Conservation (phyloP, 1,140 invertebrate species). For the Drosophila tropicalis region DNA sequence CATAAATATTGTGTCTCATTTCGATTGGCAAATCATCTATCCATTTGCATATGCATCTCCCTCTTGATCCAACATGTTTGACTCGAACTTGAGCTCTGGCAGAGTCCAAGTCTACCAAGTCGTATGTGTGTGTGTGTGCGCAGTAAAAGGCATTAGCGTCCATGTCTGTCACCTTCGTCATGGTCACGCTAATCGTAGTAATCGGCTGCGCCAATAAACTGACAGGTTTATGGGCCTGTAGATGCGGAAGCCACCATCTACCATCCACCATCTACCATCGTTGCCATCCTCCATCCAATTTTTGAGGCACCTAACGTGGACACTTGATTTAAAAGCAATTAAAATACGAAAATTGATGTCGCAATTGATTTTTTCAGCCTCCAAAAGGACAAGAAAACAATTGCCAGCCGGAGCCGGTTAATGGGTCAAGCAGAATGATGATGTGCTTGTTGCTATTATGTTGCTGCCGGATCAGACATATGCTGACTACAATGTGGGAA, state of each 20-base stretch:
- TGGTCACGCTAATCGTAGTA: conserved; percentile 80
- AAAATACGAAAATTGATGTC: conserved; percentile 73
- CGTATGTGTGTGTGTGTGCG: background rate
- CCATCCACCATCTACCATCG: background rate
- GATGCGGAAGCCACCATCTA: conserved; percentile 43
- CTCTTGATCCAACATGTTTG: conserved; percentile 45
- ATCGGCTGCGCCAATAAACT: conserved; percentile 78
- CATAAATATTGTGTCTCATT: conserved; percentile 71
- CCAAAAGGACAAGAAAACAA: background rate
- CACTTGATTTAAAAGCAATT: conserved; percentile 79
- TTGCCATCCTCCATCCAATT: conserved; percentile 8
- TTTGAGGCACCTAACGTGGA: conserved; percentile 25
- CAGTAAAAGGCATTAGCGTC: conserved; percentile 81
- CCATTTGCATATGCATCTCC: conserved; percentile 23
- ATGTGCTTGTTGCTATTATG: conserved; percentile 84
- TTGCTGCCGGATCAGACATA: conserved; percentile 88
- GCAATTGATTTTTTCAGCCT: conserved; percentile 60
- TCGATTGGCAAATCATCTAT: conserved; percentile 67
- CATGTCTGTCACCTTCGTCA: conserved; percentile 80
- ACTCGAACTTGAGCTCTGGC: conserved; percentile 26
- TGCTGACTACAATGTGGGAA: conserved; percentile 82
- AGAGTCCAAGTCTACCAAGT: background rate
- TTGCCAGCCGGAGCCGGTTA: conserved; percentile 25
- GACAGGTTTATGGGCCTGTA: conserved; percentile 74
- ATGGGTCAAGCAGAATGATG: conserved; percentile 69